A percentile compares a stretch with the other conserved stretches of the same genome.
Evolutionary conservation across 2,797 vertebrate species (phyloP).

Genomic region (Sebastes nivosus): DNA sequence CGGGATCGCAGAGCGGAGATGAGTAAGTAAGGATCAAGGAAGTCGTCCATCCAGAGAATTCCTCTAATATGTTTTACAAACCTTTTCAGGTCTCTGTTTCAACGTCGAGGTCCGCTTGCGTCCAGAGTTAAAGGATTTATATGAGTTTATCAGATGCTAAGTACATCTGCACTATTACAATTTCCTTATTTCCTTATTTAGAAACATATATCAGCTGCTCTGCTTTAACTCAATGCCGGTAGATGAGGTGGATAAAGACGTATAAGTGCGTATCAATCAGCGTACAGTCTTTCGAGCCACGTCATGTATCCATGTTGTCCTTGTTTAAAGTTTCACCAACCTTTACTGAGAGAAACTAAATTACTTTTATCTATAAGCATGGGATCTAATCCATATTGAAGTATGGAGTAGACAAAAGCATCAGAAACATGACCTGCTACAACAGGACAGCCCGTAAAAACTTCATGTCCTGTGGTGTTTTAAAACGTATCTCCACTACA

Average conservation of each 20-base stretch:
- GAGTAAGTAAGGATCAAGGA: conserved; percentile 70
- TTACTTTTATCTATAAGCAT: background rate
- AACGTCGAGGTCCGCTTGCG: conserved; percentile 25
- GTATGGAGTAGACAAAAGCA: background rate
- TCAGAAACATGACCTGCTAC: conserved; percentile 4
- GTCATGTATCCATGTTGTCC: conserved; percentile 13
- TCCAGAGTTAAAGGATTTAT: conserved; percentile 46
- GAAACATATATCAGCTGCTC: conserved; percentile 47
- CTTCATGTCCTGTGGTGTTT: background rate
- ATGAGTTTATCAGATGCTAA: conserved; percentile 55
- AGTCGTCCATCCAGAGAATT: conserved; percentile 66
- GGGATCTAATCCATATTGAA: background rate
- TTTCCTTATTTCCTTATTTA: conserved; percentile 53
- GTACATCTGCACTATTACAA: conserved; percentile 28
- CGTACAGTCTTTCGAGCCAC: background rate
- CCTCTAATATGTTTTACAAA: conserved; percentile 76
- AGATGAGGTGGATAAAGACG: conserved; percentile 39
- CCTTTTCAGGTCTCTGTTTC: conserved; percentile 66
- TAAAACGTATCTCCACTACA: background rate
- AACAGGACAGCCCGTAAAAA: background rate
- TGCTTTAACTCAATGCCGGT: conserved; percentile 45
- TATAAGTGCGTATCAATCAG: conserved; percentile 48
- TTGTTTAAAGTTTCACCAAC: conserved; percentile 1
- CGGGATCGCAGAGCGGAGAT: conserved; percentile 65
- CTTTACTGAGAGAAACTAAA: background rate